Percentiles rank a stretch among this genome's conserved stretches.
Evolutionary conservation across 2,113 vertebrate species (phyloP).

Genomic region (Rissa tridactyla): DNA sequence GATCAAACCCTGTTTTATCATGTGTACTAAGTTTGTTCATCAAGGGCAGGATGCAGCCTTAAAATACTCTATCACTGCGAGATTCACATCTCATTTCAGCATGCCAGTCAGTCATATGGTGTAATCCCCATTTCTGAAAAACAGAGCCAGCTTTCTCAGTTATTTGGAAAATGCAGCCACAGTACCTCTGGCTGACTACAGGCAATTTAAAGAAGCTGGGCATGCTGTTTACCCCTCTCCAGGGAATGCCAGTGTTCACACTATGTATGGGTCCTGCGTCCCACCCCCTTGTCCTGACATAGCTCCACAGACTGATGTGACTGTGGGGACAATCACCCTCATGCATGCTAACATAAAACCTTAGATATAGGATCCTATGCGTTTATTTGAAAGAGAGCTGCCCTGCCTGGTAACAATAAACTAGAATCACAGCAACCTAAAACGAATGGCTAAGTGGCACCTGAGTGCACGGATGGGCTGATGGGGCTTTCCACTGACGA

Average conservation of each 20-base stretch:
- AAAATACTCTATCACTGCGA: background rate
- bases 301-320: background rate
- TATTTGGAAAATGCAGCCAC: background rate
- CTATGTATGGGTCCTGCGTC: background rate
- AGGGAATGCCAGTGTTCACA: background rate
- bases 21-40: background rate
- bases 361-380: background rate
- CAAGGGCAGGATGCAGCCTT: background rate
- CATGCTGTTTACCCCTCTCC: background rate
- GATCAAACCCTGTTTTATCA: background rate
- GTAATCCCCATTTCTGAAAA: background rate
- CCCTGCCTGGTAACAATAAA: background rate
- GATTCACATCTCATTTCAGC: background rate
- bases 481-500: background rate
- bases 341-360: background rate
- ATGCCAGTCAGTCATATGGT: background rate
- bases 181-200: background rate
- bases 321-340: background rate
- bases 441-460: background rate
- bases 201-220: background rate
- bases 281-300: background rate
- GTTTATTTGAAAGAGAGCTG: background rate
- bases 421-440: background rate
- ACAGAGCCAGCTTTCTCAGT: background rate
- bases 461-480: fast-evolving